A percentile compares a stretch with the other conserved stretches of the same genome.
phyloP scores from a whole-genome alignment of 2,888 invertebrate genomes.

The Liposcelis brunnea region DNA sequence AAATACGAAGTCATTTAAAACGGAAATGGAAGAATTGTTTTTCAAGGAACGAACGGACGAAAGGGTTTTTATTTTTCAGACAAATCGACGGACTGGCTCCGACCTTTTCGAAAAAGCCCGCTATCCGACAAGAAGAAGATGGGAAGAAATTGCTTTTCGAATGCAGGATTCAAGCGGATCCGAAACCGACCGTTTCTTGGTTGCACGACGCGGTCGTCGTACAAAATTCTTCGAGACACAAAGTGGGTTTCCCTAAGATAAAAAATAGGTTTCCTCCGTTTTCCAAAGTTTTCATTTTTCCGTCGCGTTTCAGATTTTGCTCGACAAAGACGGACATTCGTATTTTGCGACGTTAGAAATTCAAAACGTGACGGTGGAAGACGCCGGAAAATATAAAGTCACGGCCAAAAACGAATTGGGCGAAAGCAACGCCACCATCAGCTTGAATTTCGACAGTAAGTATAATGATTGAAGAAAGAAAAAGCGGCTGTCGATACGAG shows the following conservation, averaged over 20 bases:
- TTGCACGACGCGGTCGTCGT: constrained; percentile 75
- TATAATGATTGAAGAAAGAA: constrained; percentile 22
- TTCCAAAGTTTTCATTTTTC: constrained; percentile 20
- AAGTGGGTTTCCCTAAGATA: constrained; percentile 41
- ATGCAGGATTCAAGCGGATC: constrained; percentile 87
- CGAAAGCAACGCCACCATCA: constrained; percentile 92
- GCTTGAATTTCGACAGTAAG: constrained; percentile 97
- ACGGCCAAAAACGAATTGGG: constrained; percentile 95
- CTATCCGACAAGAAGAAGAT: constrained; percentile 93
- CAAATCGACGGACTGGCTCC: constrained; percentile 97
- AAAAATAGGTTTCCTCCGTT: constrained; percentile 5
- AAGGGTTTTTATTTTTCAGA: constrained; percentile 56
- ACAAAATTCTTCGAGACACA: constrained; percentile 66
- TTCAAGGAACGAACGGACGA: constrained; percentile 90
- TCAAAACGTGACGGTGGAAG: constrained; percentile 86
- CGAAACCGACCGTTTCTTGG: constrained; percentile 76
- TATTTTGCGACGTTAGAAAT: constrained; percentile 88
- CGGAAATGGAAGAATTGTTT: constrained; percentile 81
- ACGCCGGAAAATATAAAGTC: constrained; percentile 93
- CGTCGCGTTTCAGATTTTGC: constrained; percentile 60
- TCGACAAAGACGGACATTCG: constrained; percentile 82
- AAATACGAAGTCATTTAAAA: too few species aligned
- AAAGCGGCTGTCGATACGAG: constrained; percentile 11
- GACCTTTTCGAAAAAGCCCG: constrained; percentile 93
- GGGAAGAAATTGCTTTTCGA: constrained; percentile 86